Conservation (phyloP, 2,113 vertebrate species). For the Salvelinus fontinalis region DNA sequence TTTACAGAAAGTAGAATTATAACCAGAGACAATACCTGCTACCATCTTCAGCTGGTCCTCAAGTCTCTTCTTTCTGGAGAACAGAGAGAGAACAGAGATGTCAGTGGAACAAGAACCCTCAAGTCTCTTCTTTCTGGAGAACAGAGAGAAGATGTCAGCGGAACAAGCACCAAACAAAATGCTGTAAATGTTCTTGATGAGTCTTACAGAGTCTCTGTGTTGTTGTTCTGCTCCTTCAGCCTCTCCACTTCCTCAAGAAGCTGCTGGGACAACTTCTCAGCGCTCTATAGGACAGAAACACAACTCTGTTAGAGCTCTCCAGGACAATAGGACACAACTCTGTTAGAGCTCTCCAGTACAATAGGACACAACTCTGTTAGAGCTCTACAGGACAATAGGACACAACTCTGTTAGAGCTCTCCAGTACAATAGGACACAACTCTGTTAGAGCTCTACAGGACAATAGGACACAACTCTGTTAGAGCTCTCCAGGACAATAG, state of each 20-base stretch:
- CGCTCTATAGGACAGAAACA: constrained; percentile 66
- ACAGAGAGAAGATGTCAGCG: constrained; percentile 5
- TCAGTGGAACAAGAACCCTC: constrained; percentile 52
- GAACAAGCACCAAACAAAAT: neutral
- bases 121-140: constrained; percentile 81
- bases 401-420: constrained; percentile 4
- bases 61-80: constrained; percentile 81
- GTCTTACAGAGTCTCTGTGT: constrained; percentile 77
- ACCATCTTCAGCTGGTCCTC: constrained; percentile 82
- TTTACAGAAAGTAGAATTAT: neutral
- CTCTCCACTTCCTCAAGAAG: constrained; percentile 77
- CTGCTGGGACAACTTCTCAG: constrained; percentile 78
- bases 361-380: constrained; percentile 26
- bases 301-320: no score
- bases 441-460: neutral
- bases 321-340: neutral
- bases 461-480: neutral
- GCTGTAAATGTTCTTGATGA: neutral
- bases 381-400: constrained; percentile 75
- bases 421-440: neutral
- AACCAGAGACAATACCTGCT: constrained; percentile 75
- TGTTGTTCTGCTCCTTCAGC: constrained; percentile 80
- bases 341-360: neutral
- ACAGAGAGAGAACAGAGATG: constrained; percentile 7
- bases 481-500: constrained; percentile 59